phyloP scores from a whole-genome alignment of 92 coral and sea anemone genomes.

The Muricea muricata region DNA sequence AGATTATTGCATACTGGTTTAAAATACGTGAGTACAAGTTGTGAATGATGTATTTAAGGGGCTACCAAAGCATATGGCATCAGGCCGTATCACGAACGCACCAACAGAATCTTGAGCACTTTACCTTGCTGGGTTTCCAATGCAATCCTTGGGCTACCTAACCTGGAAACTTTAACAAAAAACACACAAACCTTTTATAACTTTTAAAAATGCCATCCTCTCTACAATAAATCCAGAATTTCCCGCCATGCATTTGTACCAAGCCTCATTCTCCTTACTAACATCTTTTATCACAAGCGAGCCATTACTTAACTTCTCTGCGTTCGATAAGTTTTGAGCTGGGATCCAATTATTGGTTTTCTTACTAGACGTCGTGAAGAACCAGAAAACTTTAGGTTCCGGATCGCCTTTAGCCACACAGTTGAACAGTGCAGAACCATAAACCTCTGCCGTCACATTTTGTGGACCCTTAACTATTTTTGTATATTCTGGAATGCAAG shows the following conservation, averaged over 20 bases:
- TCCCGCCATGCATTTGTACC: conserved; percentile 82
- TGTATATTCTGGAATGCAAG: conserved; percentile 66
- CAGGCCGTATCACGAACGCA: too few relatives aligned
- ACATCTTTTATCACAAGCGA: conserved; percentile 70
- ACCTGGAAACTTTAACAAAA: too few relatives aligned
- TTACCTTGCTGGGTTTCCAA: too few relatives aligned
- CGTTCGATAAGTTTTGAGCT: too few relatives aligned
- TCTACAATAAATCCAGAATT: conserved; percentile 53
- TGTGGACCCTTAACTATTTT: conserved; percentile 70
- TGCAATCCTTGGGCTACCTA: too few relatives aligned
- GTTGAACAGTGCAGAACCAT: conserved; percentile 73
- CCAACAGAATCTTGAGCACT: too few relatives aligned
- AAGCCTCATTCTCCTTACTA: conserved; percentile 55
- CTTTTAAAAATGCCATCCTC: not conserved
- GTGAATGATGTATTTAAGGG: too few relatives aligned
- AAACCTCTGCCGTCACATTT: conserved; percentile 71
- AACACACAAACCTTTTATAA: not conserved
- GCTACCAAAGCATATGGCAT: too few relatives aligned
- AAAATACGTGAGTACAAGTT: too few relatives aligned
- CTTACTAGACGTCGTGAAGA: not conserved
- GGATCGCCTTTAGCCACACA: conserved; percentile 88
- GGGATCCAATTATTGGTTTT: too few relatives aligned
- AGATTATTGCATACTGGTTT: too few relatives aligned
- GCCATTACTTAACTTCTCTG: conserved; percentile 63
- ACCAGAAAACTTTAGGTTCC: conserved; percentile 84